Evolutionary conservation across 2,888 invertebrate species (phyloP).

Genomic region (Hermaeophaga mercurialis): DNA sequence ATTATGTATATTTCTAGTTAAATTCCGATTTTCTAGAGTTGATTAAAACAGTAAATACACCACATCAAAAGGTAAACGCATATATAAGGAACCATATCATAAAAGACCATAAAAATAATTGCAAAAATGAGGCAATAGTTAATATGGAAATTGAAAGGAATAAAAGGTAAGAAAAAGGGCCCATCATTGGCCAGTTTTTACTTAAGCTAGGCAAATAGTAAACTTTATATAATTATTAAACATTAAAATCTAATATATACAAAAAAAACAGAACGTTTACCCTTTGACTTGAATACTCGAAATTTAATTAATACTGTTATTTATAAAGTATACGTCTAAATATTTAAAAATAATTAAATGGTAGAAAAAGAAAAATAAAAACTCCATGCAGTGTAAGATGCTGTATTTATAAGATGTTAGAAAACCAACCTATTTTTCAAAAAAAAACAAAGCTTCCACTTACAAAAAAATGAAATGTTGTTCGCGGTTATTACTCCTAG

Average conservation of each 20-base stretch:
- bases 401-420: slow-evolving; percentile 44
- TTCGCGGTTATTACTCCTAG: slow-evolving; percentile 42
- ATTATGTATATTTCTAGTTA: slow-evolving; percentile 10
- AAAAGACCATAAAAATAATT: too few species aligned
- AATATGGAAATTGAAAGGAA: too few species aligned
- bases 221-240: too few species aligned
- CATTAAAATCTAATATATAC: too few species aligned
- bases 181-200: too few species aligned
- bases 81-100: too few species aligned
- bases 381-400: slow-evolving; percentile 41
- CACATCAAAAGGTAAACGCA: not conserved
- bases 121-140: too few species aligned
- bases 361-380: slow-evolving; percentile 19
- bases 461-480: slow-evolving; percentile 51
- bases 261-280: not conserved
- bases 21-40: too few species aligned
- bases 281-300: slow-evolving; percentile 5
- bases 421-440: slow-evolving; percentile 30
- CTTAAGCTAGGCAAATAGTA: too few species aligned
- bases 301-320: slow-evolving; percentile 21
- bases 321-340: slow-evolving; percentile 1
- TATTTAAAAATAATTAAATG: slow-evolving; percentile 6
- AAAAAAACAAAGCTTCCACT: slow-evolving; percentile 38
- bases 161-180: too few species aligned
- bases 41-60: slow-evolving; percentile 4